phyloP scores from a whole-genome alignment of 2,113 vertebrate species.

The Grammatotria lemairii region DNA sequence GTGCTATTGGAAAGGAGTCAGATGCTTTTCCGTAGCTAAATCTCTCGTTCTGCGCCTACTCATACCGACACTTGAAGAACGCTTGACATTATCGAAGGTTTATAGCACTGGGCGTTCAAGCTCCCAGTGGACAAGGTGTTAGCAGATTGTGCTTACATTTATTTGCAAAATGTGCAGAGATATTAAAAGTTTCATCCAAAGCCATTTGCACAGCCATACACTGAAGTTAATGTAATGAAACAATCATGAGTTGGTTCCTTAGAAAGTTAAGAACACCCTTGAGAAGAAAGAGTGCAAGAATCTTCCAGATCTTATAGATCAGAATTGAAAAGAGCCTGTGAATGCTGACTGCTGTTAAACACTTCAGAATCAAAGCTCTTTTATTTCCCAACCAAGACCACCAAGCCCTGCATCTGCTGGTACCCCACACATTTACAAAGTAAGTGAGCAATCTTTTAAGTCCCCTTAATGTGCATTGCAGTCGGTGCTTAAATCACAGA shows the following conservation, averaged over 20 bases:
- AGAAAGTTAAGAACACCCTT: neutral
- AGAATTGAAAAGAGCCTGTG: neutral
- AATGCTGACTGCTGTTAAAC: neutral
- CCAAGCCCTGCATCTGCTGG: neutral
- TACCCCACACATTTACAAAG: neutral
- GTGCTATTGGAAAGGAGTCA: conserved; percentile 39
- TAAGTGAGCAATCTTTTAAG: neutral
- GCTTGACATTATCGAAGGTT: conserved; percentile 27
- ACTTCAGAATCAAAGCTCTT: neutral
- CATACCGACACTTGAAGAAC: neutral
- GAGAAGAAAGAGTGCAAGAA: neutral
- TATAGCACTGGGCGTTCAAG: neutral
- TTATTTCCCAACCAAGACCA: neutral
- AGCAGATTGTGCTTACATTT: neutral
- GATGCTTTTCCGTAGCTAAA: conserved; percentile 17
- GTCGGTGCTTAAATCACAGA: neutral
- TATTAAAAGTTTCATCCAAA: neutral
- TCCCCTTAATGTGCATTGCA: neutral
- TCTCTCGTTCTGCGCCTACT: neutral
- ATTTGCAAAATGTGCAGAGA: neutral
- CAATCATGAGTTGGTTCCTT: neutral
- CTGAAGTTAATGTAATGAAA: neutral
- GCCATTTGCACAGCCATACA: neutral
- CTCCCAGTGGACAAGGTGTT: neutral
- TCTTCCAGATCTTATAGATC: neutral